Base-by-base conservation (phyloP, 2,888 invertebrate genomes). In the Pandemis heparana region DNA sequence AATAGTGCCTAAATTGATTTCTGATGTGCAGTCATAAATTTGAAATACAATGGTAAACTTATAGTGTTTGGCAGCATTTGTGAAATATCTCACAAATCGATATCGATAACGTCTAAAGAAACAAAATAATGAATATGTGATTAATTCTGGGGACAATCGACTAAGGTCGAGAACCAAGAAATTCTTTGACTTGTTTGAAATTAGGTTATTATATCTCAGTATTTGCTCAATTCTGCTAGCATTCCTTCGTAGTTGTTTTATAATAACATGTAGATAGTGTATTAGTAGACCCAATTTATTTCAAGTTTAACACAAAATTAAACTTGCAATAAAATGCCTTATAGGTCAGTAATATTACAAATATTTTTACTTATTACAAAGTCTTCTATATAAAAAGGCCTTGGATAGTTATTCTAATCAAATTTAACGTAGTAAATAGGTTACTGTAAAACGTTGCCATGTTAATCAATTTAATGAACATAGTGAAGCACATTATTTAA, bases 171-270 rank as follows among this genome's bases (percentile, higher is more conserved):
- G 60, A 71, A 71, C 38, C 32, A 41, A 60, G 43, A 64, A 18
- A 53, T 70, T 48, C 9, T 48, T 51, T 23, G n/a, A 69, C 23
- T 66, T 59, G 71, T 62, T 64, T 62, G 53, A 70, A 64, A 77
- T 79, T 75, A 68, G 66, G 77, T 77, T 78, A 75, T 71, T 76
- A 78, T 77, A 78, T 79, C 76, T 80, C 82, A 80, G 79, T 71
- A 75, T 79, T 85, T 89, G 90, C 90, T 90, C 90, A 90, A 90
- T 85, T 77, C 83, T 80, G 65, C 81, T 75, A 76, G 86, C 89
- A 90, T 90, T 90, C 90, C 90, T 80, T 76, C 71, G 75, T 77
- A 78, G 79, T 75, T 74, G 61, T 77, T 79, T 75, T 77, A 77
- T 68, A 76, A 62, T 70, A 56, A 56, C 73, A 70, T 43, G 23